Percentiles rank a stretch among this genome's conserved stretches.
phyloP scores from a whole-genome alignment of 1,140 invertebrate genomes.

The Drosophila miranda region DNA sequence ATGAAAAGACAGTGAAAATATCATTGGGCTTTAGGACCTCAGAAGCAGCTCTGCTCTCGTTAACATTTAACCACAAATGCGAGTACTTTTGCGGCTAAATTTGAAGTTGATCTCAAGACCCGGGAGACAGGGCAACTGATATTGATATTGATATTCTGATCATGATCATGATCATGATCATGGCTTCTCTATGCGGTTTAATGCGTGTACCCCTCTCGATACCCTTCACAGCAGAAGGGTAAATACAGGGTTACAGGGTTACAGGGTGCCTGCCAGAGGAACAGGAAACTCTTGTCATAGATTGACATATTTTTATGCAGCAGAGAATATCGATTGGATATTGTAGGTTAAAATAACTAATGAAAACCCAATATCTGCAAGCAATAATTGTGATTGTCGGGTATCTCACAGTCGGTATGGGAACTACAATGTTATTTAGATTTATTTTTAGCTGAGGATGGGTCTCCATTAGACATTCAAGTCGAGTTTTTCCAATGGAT shows the following conservation, averaged over 20 bases:
- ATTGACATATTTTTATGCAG: no score
- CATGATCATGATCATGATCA: constrained; percentile 33
- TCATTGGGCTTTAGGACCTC: constrained; percentile 5
- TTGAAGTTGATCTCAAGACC: constrained; percentile 14
- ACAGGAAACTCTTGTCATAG: no score
- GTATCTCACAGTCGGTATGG: no score
- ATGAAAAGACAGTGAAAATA: constrained; percentile 16
- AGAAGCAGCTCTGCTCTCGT: neutral
- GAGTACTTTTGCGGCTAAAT: constrained; percentile 28
- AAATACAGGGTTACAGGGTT: neutral
- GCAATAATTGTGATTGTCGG: no score
- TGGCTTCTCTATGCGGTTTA: constrained; percentile 36
- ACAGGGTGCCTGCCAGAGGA: no score
- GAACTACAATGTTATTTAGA: no score
- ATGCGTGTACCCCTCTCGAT: constrained; percentile 2
- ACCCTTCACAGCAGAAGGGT: constrained; percentile 10
- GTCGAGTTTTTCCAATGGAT: no score
- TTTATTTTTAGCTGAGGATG: no score
- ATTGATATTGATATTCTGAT: constrained; percentile 45
- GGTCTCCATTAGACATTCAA: no score
- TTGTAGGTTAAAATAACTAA: no score
- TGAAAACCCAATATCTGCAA: no score
- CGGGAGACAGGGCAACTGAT: constrained; percentile 8
- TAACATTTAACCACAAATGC: constrained; percentile 35
- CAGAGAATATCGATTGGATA: no score